A percentile compares a stretch with the other conserved stretches of the same genome.
Evolutionary conservation across 2,797 vertebrate genomes (phyloP).

Genomic region (Malurus leucopterus): DNA sequence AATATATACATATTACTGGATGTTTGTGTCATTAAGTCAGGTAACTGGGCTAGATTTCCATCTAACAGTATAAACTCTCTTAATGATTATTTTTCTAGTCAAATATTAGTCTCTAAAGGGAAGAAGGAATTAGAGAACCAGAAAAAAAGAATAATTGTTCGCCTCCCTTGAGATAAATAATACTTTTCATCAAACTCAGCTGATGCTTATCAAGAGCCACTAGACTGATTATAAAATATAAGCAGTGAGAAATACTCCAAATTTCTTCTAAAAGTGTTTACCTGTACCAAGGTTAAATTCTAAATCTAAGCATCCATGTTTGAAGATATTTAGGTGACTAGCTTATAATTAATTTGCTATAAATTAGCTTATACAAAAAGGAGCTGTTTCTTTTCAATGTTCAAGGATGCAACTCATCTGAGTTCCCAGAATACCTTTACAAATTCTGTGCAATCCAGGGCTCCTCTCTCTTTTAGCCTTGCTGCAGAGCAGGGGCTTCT

Average conservation of each 20-base stretch:
- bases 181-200: conserved; percentile 46
- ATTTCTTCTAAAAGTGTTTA: not conserved
- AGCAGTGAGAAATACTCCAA: not conserved
- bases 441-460: not conserved
- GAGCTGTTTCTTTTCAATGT: not conserved
- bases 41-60: conserved; percentile 37
- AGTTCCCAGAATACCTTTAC: not conserved
- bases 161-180: conserved; percentile 43
- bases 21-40: conserved; percentile 47
- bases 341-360: not conserved
- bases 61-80: conserved; percentile 13
- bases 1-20: conserved; percentile 43
- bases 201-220: conserved; percentile 2
- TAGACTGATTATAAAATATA: conserved; percentile 1
- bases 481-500: not conserved
- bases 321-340: not conserved
- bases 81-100: conserved; percentile 48
- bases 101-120: conserved; percentile 34
- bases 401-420: not conserved
- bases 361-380: not conserved
- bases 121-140: conserved; percentile 51
- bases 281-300: not conserved
- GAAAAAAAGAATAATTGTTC: conserved; percentile 61
- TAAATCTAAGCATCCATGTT: not conserved
- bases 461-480: not conserved